Evolutionary conservation across 2,888 invertebrate species (phyloP).

Genomic region (Linnaemya vulpina): DNA sequence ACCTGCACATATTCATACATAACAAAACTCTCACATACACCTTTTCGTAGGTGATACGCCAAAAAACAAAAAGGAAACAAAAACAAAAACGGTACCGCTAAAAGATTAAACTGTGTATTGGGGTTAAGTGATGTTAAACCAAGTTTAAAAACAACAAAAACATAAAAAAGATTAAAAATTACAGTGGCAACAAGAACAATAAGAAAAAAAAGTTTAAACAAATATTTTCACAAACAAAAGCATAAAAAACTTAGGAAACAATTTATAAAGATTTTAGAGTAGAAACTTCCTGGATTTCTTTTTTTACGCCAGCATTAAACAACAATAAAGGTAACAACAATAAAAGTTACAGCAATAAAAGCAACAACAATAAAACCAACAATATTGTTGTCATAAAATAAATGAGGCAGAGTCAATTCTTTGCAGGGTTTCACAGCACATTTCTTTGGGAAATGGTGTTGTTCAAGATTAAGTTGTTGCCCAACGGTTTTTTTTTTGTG

Average conservation of each 20-base stretch:
- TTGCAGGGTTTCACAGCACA: constrained; percentile 21
- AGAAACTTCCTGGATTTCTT: constrained; percentile 42
- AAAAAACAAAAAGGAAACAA: constrained; percentile 39
- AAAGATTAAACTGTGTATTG: constrained; percentile 75
- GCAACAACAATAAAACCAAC: constrained; percentile 7
- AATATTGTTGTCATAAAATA: constrained; percentile 29
- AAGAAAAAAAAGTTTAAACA: constrained; percentile 66
- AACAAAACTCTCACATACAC: neutral
- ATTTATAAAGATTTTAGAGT: constrained; percentile 55
- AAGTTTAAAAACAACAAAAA: constrained; percentile 61
- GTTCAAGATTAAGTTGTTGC: neutral
- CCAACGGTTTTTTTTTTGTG: neutral
- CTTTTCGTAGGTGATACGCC: neutral
- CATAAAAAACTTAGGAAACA: constrained; percentile 47
- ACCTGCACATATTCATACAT: neutral
- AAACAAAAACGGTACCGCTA: too few species aligned
- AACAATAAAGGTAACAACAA: constrained; percentile 19
- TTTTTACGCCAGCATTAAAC: constrained; percentile 37
- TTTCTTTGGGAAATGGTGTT: neutral
- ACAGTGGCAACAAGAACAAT: constrained; percentile 31
- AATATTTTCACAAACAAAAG: constrained; percentile 61
- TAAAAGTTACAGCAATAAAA: constrained; percentile 4
- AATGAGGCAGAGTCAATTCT: constrained; percentile 27
- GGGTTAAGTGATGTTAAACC: constrained; percentile 74
- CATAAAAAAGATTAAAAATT: constrained; percentile 42